Conservation (phyloP, 1,140 invertebrate species). For the Lutraria rhynchaena region DNA sequence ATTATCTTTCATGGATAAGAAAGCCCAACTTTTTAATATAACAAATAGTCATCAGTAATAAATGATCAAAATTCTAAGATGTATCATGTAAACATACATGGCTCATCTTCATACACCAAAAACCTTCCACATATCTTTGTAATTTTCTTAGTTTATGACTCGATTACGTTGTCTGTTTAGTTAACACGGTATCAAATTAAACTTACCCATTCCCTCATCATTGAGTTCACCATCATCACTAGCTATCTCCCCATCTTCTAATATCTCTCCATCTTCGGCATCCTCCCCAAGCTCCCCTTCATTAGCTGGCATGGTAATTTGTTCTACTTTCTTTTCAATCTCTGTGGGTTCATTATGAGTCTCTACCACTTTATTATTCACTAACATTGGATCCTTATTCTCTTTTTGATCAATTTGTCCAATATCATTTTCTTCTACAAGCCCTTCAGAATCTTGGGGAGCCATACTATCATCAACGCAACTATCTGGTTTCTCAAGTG, state of each 20-base stretch:
- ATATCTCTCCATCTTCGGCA: slow-evolving; percentile 56
- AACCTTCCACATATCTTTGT: too few species aligned
- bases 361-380: slow-evolving; percentile 11
- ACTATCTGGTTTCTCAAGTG: neutral
- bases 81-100: too few species aligned
- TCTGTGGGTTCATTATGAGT: neutral
- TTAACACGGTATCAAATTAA: too few species aligned
- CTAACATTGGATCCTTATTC: slow-evolving; percentile 27
- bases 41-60: too few species aligned
- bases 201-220: slow-evolving; percentile 26
- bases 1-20: too few species aligned
- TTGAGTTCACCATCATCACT: slow-evolving; percentile 54
- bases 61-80: too few species aligned
- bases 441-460: slow-evolving; percentile 33
- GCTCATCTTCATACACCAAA: too few species aligned
- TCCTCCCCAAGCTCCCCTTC: slow-evolving; percentile 32
- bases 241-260: slow-evolving; percentile 58
- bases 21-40: too few species aligned
- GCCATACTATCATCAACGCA: slow-evolving; percentile 31
- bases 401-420: slow-evolving; percentile 46
- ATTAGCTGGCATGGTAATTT: slow-evolving; percentile 11
- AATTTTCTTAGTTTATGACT: too few species aligned
- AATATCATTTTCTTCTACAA: slow-evolving; percentile 15
- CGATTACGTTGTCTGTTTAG: too few species aligned
- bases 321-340: slow-evolving; percentile 23